Percentiles rank a stretch among this genome's conserved stretches.
These are phyloP conservation scores for Gallinago nigripennis DNA, from an alignment of 2,797 vertebrate genomes.

Conservation along the genomic window DNA sequence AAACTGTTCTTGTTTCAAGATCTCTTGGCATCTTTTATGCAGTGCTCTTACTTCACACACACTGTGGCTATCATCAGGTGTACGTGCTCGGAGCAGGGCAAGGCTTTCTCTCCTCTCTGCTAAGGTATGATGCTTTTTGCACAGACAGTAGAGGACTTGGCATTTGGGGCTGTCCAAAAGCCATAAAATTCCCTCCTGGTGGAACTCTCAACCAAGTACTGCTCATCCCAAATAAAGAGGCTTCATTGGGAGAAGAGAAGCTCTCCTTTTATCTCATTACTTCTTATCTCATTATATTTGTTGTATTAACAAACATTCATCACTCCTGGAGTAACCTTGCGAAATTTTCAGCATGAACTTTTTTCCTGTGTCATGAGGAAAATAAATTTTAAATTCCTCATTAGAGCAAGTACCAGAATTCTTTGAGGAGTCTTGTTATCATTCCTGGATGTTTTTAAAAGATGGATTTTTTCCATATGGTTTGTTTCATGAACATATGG, in stretches of 20 bases:
- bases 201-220: background rate
- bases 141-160: background rate
- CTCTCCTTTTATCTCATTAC: background rate
- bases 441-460: slow-evolving; percentile 10
- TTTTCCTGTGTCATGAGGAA: background rate
- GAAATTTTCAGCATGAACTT: background rate
- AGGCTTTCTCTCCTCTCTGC: background rate
- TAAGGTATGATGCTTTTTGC: background rate
- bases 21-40: background rate
- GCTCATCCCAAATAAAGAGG: background rate
- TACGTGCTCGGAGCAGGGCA: accelerated
- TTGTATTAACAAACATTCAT: background rate
- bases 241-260: background rate
- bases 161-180: background rate
- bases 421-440: slow-evolving; percentile 6
- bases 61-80: background rate
- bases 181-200: background rate
- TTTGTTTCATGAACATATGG: slow-evolving; percentile 11
- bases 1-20: background rate
- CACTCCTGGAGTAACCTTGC: background rate
- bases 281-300: background rate
- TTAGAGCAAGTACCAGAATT: slow-evolving; percentile 1
- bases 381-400: background rate
- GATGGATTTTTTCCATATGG: background rate
- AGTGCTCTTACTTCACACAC: background rate